These are phyloP conservation scores for Rhyacichthys aspro DNA, from an alignment of 2,797 vertebrate genomes.

Conservation along the genomic window DNA sequence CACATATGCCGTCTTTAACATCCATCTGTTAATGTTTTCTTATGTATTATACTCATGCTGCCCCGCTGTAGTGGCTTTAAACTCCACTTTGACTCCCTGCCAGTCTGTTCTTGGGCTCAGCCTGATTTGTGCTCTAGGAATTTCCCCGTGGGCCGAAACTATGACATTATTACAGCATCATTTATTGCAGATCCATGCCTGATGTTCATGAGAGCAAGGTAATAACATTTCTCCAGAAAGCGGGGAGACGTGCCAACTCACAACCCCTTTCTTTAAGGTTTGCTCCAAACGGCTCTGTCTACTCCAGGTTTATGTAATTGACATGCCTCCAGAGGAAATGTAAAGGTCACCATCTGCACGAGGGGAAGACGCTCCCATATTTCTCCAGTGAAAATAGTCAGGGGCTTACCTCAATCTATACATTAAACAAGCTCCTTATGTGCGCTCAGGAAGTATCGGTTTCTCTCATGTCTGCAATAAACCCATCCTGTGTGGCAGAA, in stretches of 20 bases:
- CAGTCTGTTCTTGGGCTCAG: conserved; percentile 40
- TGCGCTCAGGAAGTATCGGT: conserved; percentile 46
- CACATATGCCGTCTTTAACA: no score
- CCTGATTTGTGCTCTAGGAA: conserved; percentile 22
- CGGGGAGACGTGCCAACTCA: not conserved
- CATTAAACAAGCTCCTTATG: conserved; percentile 39
- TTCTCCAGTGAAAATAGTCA: conserved; percentile 31
- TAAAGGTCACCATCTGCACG: conserved; percentile 50
- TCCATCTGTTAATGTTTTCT: no score
- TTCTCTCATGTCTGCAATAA: conserved; percentile 29
- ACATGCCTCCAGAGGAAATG: conserved; percentile 34
- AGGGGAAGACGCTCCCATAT: conserved; percentile 33
- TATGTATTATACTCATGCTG: conserved; percentile 7
- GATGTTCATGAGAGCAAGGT: conserved; percentile 24
- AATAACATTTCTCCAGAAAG: conserved; percentile 16
- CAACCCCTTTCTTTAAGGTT: conserved; percentile 20
- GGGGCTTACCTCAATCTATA: conserved; percentile 26
- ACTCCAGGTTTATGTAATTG: conserved; percentile 18
- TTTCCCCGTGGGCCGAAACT: conserved; percentile 35
- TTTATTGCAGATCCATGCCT: conserved; percentile 26
- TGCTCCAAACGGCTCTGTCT: conserved; percentile 17
- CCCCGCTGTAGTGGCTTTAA: conserved; percentile 31
- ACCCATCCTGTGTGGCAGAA: conserved; percentile 46
- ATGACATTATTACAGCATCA: conserved; percentile 53
- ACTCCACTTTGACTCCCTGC: conserved; percentile 34